Evolutionary conservation across 1,140 invertebrate genomes (phyloP), one percentile per base, ranked within the genome.

Genomic region (Phortica variegata): DNA sequence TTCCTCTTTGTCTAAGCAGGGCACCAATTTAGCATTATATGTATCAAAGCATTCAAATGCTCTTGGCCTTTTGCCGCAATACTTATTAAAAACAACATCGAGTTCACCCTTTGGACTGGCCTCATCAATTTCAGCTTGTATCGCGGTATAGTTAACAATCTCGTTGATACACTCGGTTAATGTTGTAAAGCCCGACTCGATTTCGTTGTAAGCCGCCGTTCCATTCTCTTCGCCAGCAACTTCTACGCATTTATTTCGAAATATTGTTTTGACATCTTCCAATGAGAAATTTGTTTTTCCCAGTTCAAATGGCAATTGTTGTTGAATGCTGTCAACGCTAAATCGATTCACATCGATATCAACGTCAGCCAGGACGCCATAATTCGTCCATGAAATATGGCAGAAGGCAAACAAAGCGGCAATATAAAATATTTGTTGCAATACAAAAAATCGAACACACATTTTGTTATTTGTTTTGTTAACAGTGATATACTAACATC

Each of bases 1-100:
- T 62, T 91, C 88, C 4, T 81, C 74, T 1, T 76, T 57, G 1
- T 81, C 79, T 16, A 91, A 73, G 52, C 89, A 91, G 0, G 80
- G 79, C 43, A 84, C 77, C 5, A 85, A 29, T 0, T 80, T 75
- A 0, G 76, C 60, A 0, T 82, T 82, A 29, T 87, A 83, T 46
- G 83, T 81, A 2, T 62, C 76, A 19, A 88, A 76, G 56, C 88
- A 90, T 0, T 61, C 40, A 37, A 82, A 79, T 9, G 88, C 76
- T 3, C 73, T 56, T 0, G 82, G 78, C 2, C 81, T 81, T 57
- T 85, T 86, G 7, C 78, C 77, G 58, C 84, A 89, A 61, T 90
- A 90, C 19, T 74, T 74, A 21, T 74, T 69, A n/a, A 74, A 74
- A 4, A 74, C 71, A 6, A 69, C 65, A 55, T 74, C 86, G 45